Percentiles rank a stretch among this genome's conserved stretches.
Conservation (phyloP, 2,888 invertebrate species). For the Synergus umbraculus region DNA sequence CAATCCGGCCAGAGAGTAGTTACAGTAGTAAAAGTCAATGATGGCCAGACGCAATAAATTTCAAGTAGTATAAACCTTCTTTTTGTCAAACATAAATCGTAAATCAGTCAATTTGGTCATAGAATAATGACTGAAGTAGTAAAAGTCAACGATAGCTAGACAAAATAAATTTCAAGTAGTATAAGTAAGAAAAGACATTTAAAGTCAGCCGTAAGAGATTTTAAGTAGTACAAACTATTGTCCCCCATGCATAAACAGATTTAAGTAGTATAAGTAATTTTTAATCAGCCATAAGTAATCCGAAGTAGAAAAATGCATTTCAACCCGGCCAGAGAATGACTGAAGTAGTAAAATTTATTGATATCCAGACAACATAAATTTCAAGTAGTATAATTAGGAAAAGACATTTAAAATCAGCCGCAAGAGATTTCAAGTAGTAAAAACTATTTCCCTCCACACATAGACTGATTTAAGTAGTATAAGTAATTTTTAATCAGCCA, state of each 20-base stretch:
- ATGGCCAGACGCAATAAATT: no score
- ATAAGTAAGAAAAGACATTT: neutral
- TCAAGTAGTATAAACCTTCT: neutral
- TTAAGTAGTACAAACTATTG: neutral
- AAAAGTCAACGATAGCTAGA: no score
- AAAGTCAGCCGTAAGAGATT: neutral
- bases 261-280: neutral
- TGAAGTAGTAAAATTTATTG: neutral
- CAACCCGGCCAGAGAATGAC: neutral
- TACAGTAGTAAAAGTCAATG: no score
- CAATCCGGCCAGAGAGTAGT: accelerated
- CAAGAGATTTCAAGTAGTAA: neutral
- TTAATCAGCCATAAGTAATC: neutral
- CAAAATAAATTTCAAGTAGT: no score
- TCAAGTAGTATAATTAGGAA: neutral
- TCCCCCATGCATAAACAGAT: neutral
- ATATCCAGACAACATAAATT: neutral
- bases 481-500: neutral
- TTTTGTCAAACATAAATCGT: no score
- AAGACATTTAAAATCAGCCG: neutral
- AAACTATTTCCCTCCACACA: neutral
- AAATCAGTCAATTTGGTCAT: no score
- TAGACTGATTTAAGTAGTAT: neutral
- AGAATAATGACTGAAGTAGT: no score
- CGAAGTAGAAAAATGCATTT: neutral